Evolutionary conservation across 2,888 invertebrate species (phyloP), one percentile per base, ranked within the genome.

Genomic region (Drosophila merina): DNA sequence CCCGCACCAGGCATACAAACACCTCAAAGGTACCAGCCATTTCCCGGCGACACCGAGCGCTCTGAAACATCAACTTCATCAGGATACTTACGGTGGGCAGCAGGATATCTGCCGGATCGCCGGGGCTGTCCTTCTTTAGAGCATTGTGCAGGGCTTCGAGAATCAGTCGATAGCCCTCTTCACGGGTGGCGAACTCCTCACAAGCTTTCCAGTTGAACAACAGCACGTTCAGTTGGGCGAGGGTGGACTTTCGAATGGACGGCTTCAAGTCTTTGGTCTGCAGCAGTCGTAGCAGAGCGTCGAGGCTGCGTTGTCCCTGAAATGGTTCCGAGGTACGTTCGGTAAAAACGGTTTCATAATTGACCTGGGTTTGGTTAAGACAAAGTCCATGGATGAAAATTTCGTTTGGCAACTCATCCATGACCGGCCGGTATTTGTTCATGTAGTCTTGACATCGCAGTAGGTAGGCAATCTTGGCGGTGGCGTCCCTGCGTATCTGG

Each of bases 211-310:
- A 88, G 54, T 89, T 89, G 25, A 84, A 86, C 3, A 90, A 86
- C 67, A 91, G 69, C 1, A 89, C 83, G 71, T 90, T 91, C 5
- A 91, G 58, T 63, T 92, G 91, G 66, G 86, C 77, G 3, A 90
- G 69, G 0, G 90, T 78, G 0, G 91, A 90, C 64, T 90, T 90
- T 6, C 90, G 82, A 47, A 91, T 89, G 10, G 81, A 51, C 1
- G 90, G 88, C 33, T 89, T 89, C 2, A 91, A 63, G 54, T 90
- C 89, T 6, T 77, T 63, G 6, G 86, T 76, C 10, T 84, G 75
- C 10, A 92, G 64, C 40, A 92, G 55, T 4, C 85, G 79, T 2
- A 91, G n/a, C 14, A 92, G 62, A 30, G 89, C 80, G 2, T 77
- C 70, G 25, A 90, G 49, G 1, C 74, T 77, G 1, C 56, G 62